These are phyloP conservation scores for Lepidocyrtoides sp. DNA, from an alignment of 2,888 invertebrate species.

Conservation along the genomic window DNA sequence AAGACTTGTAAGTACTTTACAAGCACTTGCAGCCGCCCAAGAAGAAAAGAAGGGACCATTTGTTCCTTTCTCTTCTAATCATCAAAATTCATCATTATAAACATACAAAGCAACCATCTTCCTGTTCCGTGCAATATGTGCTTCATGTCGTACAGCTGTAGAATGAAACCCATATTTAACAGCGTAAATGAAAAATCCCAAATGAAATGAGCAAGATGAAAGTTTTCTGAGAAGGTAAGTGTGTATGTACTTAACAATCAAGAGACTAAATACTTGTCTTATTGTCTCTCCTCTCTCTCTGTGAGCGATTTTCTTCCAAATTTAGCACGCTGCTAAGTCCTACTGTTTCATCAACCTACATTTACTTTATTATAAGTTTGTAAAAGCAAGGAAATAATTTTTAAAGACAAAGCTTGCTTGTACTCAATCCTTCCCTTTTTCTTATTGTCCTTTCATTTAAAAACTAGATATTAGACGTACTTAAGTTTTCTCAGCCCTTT, in stretches of 20 bases:
- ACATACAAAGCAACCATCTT: not conserved
- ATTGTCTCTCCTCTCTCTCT: not conserved
- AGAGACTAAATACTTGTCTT: slow-evolving; percentile 13
- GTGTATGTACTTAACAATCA: too few species aligned
- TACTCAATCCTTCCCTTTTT: too few species aligned
- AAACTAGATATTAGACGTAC: too few species aligned
- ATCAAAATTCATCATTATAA: slow-evolving; percentile 2
- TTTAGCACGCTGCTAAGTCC: too few species aligned
- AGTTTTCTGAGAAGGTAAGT: slow-evolving; percentile 7
- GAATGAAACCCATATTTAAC: slow-evolving; percentile 63
- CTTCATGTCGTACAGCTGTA: not conserved
- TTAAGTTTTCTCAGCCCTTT: too few species aligned
- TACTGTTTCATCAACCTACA: slow-evolving; percentile 13
- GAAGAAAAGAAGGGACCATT: slow-evolving; percentile 46
- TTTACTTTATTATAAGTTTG: too few species aligned
- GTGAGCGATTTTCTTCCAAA: not conserved
- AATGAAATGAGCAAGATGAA: slow-evolving; percentile 36
- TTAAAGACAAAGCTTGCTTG: not conserved
- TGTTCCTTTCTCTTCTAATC: slow-evolving; percentile 43
- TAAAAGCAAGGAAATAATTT: not conserved
- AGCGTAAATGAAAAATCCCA: slow-evolving; percentile 48
- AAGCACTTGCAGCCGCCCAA: not conserved
- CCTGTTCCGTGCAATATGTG: slow-evolving; percentile 44
- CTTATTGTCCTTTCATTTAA: too few species aligned
- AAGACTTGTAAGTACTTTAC: not conserved